Conservation (phyloP, 2,888 invertebrate species). For the Xanthia icteritia region DNA sequence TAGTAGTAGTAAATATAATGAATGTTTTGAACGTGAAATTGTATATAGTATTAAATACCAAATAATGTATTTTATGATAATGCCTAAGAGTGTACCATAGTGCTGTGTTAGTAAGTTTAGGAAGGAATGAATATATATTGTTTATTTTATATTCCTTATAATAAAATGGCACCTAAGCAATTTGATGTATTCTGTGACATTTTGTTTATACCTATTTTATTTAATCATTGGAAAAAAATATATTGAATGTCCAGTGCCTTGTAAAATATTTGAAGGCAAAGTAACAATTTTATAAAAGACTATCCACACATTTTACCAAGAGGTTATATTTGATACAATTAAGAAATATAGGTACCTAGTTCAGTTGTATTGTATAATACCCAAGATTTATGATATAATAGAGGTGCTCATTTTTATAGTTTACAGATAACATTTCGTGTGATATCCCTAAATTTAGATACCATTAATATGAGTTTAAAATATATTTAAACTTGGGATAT, state of each 20-base stretch:
- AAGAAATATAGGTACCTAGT: conserved; percentile 55
- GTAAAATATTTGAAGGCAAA: conserved; percentile 68
- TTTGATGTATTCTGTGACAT: conserved; percentile 43
- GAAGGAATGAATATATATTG: conserved; percentile 44
- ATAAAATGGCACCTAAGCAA: conserved; percentile 48
- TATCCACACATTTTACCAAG: conserved; percentile 71
- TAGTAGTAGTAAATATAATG: conserved; percentile 33
- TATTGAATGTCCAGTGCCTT: conserved; percentile 74
- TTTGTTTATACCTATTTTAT: conserved; percentile 49
- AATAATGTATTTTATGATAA: conserved; percentile 60
- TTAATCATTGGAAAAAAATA: conserved; percentile 52
- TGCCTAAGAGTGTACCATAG: conserved; percentile 66
- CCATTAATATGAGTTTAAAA: conserved; percentile 28
- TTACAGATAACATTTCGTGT: conserved; percentile 53
- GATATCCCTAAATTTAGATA: conserved; percentile 39
- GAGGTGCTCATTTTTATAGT: conserved; percentile 61
- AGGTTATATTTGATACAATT: conserved; percentile 80
- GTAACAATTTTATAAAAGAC: conserved; percentile 62
- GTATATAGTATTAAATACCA: conserved; percentile 62
- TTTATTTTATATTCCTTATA: conserved; percentile 54
- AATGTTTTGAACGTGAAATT: conserved; percentile 53
- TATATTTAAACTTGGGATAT: conserved; percentile 35
- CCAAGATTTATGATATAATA: conserved; percentile 48
- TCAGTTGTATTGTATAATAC: conserved; percentile 44
- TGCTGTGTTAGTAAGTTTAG: conserved; percentile 66